phyloP scores from a whole-genome alignment of 2,797 vertebrate species.

The Karalla daura region DNA sequence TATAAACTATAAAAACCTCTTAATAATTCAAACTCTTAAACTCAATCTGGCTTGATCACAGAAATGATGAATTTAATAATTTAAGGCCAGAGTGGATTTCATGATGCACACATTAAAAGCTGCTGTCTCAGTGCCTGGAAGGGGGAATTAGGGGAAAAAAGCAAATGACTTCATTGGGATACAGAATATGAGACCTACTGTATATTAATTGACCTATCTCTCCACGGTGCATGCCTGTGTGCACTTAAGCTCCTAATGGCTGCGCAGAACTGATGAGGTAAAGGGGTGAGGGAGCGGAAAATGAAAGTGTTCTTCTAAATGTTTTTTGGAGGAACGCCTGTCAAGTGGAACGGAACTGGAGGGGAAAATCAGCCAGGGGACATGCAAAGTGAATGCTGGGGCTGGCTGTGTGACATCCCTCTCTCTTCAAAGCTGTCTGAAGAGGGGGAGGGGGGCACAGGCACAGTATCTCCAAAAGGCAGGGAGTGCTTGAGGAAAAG shows the following conservation, averaged over 20 bases:
- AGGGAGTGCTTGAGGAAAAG: constrained; percentile 42
- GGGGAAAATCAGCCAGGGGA: constrained; percentile 73
- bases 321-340: constrained; percentile 68
- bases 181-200: constrained; percentile 40
- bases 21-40: constrained; percentile 61
- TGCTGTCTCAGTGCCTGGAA: constrained; percentile 28
- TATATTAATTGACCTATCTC: constrained; percentile 62
- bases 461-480: constrained; percentile 44
- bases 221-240: constrained; percentile 30
- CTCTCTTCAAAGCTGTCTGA: constrained; percentile 54
- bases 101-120: constrained; percentile 52
- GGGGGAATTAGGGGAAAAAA: constrained; percentile 19
- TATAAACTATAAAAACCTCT: constrained; percentile 44
- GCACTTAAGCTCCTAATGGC: constrained; percentile 70
- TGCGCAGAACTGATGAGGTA: constrained; percentile 65
- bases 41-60: constrained; percentile 39
- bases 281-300: constrained; percentile 65
- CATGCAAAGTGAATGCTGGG: constrained; percentile 60
- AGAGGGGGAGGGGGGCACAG: constrained; percentile 1
- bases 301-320: constrained; percentile 73
- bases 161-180: constrained; percentile 43
- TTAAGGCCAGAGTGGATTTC: constrained; percentile 43
- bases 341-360: constrained; percentile 73
- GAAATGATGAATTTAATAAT: constrained; percentile 60
- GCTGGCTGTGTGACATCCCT: constrained; percentile 59